Percentiles rank a stretch among this genome's conserved stretches.
Evolutionary conservation across 2,113 vertebrate species (phyloP).

Genomic region (Petaurus breviceps): DNA sequence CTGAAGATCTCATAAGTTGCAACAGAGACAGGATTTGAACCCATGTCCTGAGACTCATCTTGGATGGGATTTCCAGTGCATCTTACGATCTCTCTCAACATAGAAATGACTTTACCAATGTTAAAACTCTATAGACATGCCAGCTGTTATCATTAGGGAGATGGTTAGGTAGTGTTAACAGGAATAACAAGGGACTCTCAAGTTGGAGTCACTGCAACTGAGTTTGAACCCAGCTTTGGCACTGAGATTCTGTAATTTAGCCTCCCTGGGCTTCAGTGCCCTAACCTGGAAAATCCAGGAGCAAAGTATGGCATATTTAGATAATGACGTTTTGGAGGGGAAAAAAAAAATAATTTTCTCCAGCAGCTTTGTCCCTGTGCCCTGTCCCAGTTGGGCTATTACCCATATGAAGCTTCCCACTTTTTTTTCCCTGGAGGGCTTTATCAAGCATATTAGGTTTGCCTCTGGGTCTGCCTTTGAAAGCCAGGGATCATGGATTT

Average conservation of each 20-base stretch:
- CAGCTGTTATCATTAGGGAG: background rate
- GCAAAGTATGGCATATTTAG: background rate
- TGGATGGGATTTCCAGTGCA: background rate
- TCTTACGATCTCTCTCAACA: background rate
- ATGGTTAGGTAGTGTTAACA: no score
- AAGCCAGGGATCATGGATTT: conserved; percentile 79
- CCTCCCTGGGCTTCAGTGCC: background rate
- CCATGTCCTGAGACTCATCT: background rate
- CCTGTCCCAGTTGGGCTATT: background rate
- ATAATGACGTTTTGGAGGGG: background rate
- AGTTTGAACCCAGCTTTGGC: background rate
- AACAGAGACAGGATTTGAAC: background rate
- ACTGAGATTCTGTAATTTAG: background rate
- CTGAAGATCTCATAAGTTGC: background rate
- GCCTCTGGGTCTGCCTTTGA: conserved; percentile 71
- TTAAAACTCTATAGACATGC: background rate
- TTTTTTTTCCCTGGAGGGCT: conserved; percentile 68
- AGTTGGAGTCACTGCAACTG: background rate
- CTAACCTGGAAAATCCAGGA: background rate
- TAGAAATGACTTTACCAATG: background rate
- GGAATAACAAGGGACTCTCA: background rate
- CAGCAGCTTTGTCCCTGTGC: background rate
- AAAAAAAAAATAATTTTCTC: conserved; percentile 27
- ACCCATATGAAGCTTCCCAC: conserved; percentile 8
- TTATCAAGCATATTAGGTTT: conserved; percentile 73